Base-by-base conservation (phyloP, 1,140 invertebrate species). In the Frieseomelitta varia region DNA sequence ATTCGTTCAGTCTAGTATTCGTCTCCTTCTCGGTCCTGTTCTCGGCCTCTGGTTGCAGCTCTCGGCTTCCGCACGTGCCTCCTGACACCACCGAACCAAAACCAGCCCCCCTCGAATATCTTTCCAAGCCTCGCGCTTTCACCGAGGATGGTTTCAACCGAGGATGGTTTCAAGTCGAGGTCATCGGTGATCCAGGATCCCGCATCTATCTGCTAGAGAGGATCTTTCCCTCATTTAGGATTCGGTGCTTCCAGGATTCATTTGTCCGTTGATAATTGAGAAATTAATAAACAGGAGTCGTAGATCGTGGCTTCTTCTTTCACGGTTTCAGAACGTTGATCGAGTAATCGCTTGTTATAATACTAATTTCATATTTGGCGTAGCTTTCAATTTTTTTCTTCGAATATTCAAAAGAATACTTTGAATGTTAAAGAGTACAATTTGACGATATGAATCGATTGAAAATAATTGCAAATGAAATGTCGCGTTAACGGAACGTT, bases 1-100 rank as follows among this genome's bases (percentile, higher is more conserved):
- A 3, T 34, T 69, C 21, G 30, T 24, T 11, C 21, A 27, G 21
- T 24, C 19, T 24, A 58, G 53, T 21, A 17, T 21, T 24, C 12
- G 53, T 14, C 30, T 34, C 19, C 68, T n/a, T n/a, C 51, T 30
- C n/a, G 39, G n/a, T 56, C 1, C 55, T 27, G 21, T 30, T 47
- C n/a, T 53, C 55, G 19, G 63, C n/a, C 67, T 47, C 68, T 34
- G 11, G 24, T 65, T 65, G 14, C 14, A 27, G n/a, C 30, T 34
- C 27, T 67, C 67, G 19, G 53, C 6, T 63, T 63, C 15, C 67
- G 80, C 80, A 82, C 58, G 80, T 82, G 81, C 53, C 73, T 55
- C 34, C 24, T 53, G 61, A 67, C 79, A 27, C 58, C 69, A 34
- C 19, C 19, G 51, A 69, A 15, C 73, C 4, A 30, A 74, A 63